Base-by-base conservation (phyloP, 1,140 invertebrate species). In the Drosophila lini region DNA sequence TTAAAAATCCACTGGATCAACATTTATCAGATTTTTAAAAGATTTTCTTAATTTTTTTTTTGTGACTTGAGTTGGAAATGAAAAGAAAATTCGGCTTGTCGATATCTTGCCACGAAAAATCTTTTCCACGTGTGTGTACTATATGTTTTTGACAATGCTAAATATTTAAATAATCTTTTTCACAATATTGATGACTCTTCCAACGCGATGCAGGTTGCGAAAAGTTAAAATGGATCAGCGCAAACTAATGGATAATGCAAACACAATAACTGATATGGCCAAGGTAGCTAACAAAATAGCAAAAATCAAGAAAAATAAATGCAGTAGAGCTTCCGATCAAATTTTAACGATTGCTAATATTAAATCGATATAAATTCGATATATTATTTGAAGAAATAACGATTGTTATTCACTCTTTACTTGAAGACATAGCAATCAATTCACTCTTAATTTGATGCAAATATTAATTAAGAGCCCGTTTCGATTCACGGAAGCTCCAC, bases 161-260 rank as follows among this genome's bases (percentile, higher is more conserved):
- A 31, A 44, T 32, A 53, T 45, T 50, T 63, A 44, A 68, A 81
- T 75, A 79, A 82, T 60, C 36, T 68, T 65, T 64, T 70, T 50
- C 79, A 74, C 55, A 76, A 80, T 69, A 71, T 80, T 78, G 75
- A 76, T 73, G 77, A 80, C 75, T 86, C 83, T 89, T 71, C 59
- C 67, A 45, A 63, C 80, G 83, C 83, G 48, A 62, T 62, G 47
- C 75, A 99, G 98, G 93, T 96, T 99, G 93, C 94, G 98, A 92
- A 98, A 99, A 95, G 98, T 99, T 41, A 99, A 99, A 95, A 99
- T 99, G 97, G 98, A 99, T 94, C 99, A 99, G 94, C 94, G 99
- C 93, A 99, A 99, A 94, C 93, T 99, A 83, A 98, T 98, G 96
- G 99, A 99, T 93, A 99, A 99, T 93, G 97, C 98, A 80, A 99